These are phyloP conservation scores for Chromis chromis DNA, from an alignment of 2,797 vertebrate species.

Conservation along the genomic window DNA sequence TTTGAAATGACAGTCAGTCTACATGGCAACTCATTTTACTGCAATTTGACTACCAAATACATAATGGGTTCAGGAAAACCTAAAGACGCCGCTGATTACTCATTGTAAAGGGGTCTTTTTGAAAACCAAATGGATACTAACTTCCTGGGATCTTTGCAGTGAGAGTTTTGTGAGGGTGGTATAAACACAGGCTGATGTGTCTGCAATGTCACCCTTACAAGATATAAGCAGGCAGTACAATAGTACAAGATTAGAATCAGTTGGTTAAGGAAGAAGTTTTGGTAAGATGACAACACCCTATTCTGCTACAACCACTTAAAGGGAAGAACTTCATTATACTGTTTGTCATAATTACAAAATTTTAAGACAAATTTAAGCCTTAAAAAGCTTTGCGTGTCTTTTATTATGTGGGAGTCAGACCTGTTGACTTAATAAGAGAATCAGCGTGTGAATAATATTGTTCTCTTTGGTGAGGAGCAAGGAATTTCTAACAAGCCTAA, in stretches of 20 bases:
- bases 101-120: slow-evolving; percentile 25
- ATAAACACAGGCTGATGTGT: slow-evolving; percentile 55
- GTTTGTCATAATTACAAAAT: slow-evolving; percentile 32
- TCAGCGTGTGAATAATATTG: slow-evolving; percentile 36
- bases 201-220: slow-evolving; percentile 68
- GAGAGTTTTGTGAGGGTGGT: slow-evolving; percentile 25
- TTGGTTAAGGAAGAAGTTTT: slow-evolving; percentile 46
- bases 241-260: slow-evolving; percentile 62
- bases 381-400: slow-evolving; percentile 20
- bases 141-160: slow-evolving; percentile 27
- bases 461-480: slow-evolving; percentile 16
- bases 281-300: slow-evolving; percentile 40
- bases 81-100: slow-evolving; percentile 48
- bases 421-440: slow-evolving; percentile 52
- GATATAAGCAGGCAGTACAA: slow-evolving; percentile 48
- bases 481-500: slow-evolving; percentile 14
- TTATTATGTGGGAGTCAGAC: slow-evolving; percentile 36
- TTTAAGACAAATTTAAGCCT: slow-evolving; percentile 17
- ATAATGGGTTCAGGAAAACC: slow-evolving; percentile 46
- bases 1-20: slow-evolving; percentile 25
- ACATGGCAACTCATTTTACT: slow-evolving; percentile 58
- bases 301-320: slow-evolving; percentile 30
- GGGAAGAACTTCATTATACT: slow-evolving; percentile 19
- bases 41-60: slow-evolving; percentile 70
- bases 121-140: slow-evolving; percentile 39